These are phyloP conservation scores for Coleophora flavipennella DNA, from an alignment of 2,888 invertebrate species.

Conservation along the genomic window DNA sequence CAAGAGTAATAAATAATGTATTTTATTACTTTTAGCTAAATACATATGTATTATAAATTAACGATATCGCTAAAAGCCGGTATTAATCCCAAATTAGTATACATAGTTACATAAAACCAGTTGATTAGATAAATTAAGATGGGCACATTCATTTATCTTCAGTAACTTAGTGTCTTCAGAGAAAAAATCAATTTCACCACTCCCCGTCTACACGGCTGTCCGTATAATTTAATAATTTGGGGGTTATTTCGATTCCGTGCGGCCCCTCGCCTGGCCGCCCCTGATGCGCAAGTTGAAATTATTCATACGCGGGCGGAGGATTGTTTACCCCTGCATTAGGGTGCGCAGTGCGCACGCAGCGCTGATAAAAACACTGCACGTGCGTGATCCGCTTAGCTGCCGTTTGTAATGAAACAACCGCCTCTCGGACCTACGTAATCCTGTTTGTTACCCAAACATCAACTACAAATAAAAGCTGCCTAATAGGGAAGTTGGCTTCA, in stretches of 20 bases:
- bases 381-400: constrained; percentile 58
- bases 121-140: too few species aligned
- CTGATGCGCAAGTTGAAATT: constrained; percentile 43
- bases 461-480: constrained; percentile 1
- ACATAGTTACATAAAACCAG: too few species aligned
- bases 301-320: constrained; percentile 58
- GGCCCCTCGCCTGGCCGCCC: constrained; percentile 26
- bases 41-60: too few species aligned
- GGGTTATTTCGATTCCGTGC: constrained; percentile 56
- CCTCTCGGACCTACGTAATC: constrained; percentile 29
- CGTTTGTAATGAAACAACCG: constrained; percentile 51
- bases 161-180: not conserved
- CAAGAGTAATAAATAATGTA: too few species aligned
- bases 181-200: not conserved
- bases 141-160: too few species aligned
- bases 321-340: constrained; percentile 52
- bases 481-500: too few species aligned
- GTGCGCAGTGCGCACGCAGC: constrained; percentile 30
- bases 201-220: constrained; percentile 18
- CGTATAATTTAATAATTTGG: constrained; percentile 66
- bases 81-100: too few species aligned
- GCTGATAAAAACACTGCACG: constrained; percentile 64
- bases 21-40: too few species aligned
- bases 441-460: constrained; percentile 30
- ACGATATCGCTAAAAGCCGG: too few species aligned